Base-by-base conservation (phyloP, 1,140 invertebrate species). In the Drosophila punjabiensis region DNA sequence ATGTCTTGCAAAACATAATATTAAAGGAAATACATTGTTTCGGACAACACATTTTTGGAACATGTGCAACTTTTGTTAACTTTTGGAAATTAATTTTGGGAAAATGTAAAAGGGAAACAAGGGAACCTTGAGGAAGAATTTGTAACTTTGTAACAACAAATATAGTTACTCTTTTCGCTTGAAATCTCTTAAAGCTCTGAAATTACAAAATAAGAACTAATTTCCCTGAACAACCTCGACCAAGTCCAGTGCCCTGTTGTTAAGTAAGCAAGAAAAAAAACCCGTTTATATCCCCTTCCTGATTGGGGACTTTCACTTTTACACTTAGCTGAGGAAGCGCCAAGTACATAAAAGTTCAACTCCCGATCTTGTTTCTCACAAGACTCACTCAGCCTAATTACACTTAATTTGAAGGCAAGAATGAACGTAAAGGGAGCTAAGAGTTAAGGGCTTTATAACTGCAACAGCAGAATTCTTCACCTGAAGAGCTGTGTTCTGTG, bases 341-440 rank as follows among this genome's bases (percentile, higher is more conserved):
- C 64, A 81, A 77, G 53, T 70, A 67, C 62, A 66, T 65, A 28
- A 67, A 65, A 50, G 50, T 62, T 35, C 55, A 78, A 53, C 64
- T 55, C 47, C 18, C 55, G 47, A 59, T 58, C 61, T 79, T 53
- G 76, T 69, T 65, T 61, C 43, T 74, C 67, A 59, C 61, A 74
- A 55, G 39, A 65, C 62, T 63, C 81, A 66, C n/a, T n/a, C 64
- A 53, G 68, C 75, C 83, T 92, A 92, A 92, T 92, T 92, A 77
- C 79, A 80, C 81, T 81, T 92, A 92, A 92, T 92, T 92, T 82
- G 78, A 82, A 61, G 73, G 74, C 56, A 82, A 78, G 63, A 82
- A 82, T 74, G 80, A 83, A 78, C 82, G 76, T 58, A 16, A 33
- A 74, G 67, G 41, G n/a, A 45, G 3, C 24, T 24, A 61, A 48